These are phyloP conservation scores for Taurulus bubalis DNA, from an alignment of 2,113 vertebrate species.

Conservation along the genomic window DNA sequence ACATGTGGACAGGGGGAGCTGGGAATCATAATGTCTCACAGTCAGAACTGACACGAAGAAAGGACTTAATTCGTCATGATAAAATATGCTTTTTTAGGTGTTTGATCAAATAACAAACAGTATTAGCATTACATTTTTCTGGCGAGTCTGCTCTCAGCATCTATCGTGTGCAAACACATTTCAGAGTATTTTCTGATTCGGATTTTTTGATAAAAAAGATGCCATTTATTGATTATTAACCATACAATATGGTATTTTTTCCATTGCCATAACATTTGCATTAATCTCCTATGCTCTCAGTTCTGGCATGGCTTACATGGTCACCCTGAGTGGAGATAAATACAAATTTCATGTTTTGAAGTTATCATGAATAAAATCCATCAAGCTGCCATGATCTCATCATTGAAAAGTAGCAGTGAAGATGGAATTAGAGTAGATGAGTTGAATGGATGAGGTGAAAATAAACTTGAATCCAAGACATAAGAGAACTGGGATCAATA, in stretches of 20 bases:
- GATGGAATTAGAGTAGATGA: conserved; percentile 40
- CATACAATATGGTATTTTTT: neutral
- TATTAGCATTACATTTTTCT: neutral
- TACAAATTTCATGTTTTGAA: neutral
- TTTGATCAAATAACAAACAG: neutral
- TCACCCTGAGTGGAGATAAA: neutral
- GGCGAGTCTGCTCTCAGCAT: neutral
- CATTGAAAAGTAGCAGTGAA: conserved; percentile 44
- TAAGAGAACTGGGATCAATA: conserved; percentile 19
- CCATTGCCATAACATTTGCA: neutral
- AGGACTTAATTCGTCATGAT: neutral
- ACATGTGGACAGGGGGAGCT: conserved; percentile 1
- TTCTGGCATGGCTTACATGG: neutral
- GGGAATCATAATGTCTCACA: neutral
- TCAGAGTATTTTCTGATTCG: neutral
- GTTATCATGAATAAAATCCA: conserved; percentile 21
- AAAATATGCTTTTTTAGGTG: neutral
- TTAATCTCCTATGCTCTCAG: neutral
- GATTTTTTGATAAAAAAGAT: neutral
- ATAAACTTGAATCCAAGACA: conserved; percentile 53
- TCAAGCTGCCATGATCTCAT: neutral
- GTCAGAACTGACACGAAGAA: neutral
- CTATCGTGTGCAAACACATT: neutral
- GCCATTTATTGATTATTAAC: neutral
- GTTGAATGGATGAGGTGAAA: conserved; percentile 8